Evolutionary conservation across 2,888 invertebrate species (phyloP).

Genomic region (Pimpla rufipes): DNA sequence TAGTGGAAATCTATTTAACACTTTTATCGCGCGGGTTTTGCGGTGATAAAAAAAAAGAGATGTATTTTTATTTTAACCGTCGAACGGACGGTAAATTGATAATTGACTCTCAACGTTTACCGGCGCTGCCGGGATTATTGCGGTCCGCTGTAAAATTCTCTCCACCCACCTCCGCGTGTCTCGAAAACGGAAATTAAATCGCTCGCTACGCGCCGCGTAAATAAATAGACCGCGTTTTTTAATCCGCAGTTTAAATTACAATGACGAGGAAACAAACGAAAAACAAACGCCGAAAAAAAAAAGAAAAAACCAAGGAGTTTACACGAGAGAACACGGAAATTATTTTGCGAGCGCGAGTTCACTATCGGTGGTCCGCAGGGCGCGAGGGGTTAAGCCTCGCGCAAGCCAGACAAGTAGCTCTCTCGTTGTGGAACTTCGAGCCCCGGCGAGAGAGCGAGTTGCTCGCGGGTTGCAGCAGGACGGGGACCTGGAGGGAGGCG

Average conservation of each 20-base stretch:
- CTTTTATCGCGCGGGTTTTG: neutral
- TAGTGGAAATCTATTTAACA: neutral
- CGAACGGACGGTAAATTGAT: no score
- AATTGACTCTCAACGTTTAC: no score
- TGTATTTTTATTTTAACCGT: neutral
- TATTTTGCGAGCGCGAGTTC: slow-evolving; percentile 12
- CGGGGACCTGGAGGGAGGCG: neutral
- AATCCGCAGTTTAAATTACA: neutral
- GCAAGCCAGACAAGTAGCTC: slow-evolving; percentile 38
- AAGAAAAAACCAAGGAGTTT: neutral
- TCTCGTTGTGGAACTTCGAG: slow-evolving; percentile 36
- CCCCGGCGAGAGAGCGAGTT: neutral
- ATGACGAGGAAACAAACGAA: neutral
- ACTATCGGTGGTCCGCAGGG: slow-evolving; percentile 19
- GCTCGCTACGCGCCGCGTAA: neutral
- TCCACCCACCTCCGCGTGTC: no score
- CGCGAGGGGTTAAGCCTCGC: slow-evolving; percentile 35
- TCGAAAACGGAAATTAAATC: no score
- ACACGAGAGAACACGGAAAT: neutral
- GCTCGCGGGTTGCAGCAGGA: no score
- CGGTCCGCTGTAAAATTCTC: no score
- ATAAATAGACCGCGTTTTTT: neutral
- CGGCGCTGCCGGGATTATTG: no score
- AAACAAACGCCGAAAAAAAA: neutral
- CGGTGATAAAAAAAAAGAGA: neutral